Evolutionary conservation across 2,113 vertebrate genomes (phyloP).

Genomic region (Acinonyx jubatus): DNA sequence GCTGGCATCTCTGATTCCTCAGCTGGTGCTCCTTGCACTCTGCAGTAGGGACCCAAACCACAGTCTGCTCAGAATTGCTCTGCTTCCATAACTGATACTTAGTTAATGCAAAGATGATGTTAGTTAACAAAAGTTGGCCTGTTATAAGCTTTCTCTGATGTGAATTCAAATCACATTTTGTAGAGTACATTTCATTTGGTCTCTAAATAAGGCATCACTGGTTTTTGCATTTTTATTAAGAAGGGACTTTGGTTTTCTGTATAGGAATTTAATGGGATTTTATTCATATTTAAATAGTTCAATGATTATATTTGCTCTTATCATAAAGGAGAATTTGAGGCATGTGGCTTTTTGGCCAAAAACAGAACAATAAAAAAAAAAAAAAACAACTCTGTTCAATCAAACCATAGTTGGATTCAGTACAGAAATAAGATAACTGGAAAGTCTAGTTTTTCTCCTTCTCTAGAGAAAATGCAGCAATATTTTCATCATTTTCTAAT

Average conservation of each 20-base stretch:
- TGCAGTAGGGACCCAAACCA: neutral
- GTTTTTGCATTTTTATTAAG: slow-evolving; percentile 69
- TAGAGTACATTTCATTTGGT: slow-evolving; percentile 32
- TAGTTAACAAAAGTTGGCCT: slow-evolving; percentile 29
- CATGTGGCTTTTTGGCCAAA: slow-evolving; percentile 63
- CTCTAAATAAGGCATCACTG: slow-evolving; percentile 53
- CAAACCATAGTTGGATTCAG: slow-evolving; percentile 40
- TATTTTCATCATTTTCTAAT: slow-evolving; percentile 56
- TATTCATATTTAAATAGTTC: slow-evolving; percentile 77
- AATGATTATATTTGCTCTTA: slow-evolving; percentile 69
- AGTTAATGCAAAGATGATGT: neutral
- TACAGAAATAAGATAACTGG: slow-evolving; percentile 44
- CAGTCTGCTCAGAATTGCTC: neutral
- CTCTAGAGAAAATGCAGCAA: slow-evolving; percentile 43
- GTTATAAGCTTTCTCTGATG: slow-evolving; percentile 44
- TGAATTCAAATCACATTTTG: slow-evolving; percentile 68
- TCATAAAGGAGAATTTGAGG: slow-evolving; percentile 59
- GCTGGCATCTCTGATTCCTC: neutral
- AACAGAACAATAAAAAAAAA: slow-evolving; percentile 60
- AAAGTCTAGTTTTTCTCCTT: slow-evolving; percentile 49
- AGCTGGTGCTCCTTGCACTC: neutral
- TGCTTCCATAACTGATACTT: neutral
- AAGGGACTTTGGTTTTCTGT: slow-evolving; percentile 50
- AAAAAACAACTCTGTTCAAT: slow-evolving; percentile 5
- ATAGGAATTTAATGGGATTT: slow-evolving; percentile 62